phyloP scores from a whole-genome alignment of 92 coral and sea anemone species.

The Pocillopora meandrina region DNA sequence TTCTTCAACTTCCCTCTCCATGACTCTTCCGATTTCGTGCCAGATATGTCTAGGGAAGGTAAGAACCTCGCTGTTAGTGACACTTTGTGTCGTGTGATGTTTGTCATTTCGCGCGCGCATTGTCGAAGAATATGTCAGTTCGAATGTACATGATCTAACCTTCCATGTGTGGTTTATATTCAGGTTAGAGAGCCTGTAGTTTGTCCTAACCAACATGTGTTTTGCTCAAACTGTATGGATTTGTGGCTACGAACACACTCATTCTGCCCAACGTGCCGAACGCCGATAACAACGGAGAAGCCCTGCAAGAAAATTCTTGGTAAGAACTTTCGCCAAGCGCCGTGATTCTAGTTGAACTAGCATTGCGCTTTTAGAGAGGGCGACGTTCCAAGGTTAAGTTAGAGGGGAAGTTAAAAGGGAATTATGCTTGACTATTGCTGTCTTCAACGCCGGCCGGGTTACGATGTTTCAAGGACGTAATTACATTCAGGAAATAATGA shows the following conservation, averaged over 20 bases:
- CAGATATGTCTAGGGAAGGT: slow-evolving; percentile 99
- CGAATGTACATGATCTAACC: not conserved
- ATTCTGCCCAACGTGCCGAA: slow-evolving; percentile 97
- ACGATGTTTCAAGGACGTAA: not conserved
- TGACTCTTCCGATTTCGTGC: slow-evolving; percentile 97
- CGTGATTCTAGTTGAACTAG: not conserved
- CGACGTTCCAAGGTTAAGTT: no score
- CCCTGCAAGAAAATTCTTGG: slow-evolving; percentile 97
- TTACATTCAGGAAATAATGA: not conserved
- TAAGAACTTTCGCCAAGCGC: slow-evolving; percentile 28
- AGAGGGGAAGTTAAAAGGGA: no score
- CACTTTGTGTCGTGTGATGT: not conserved
- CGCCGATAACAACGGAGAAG: slow-evolving; percentile 87
- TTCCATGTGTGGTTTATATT: not conserved
- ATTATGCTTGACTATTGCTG: not conserved
- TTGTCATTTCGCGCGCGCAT: not conserved
- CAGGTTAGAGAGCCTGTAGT: slow-evolving; percentile 98
- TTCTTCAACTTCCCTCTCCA: slow-evolving; percentile 81
- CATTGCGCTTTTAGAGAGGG: not conserved
- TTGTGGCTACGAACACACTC: slow-evolving; percentile 88
- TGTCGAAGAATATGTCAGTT: not conserved
- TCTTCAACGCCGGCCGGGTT: not conserved
- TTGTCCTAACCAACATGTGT: slow-evolving; percentile 97
- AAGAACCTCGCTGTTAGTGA: slow-evolving; percentile 14
- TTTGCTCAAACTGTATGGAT: slow-evolving; percentile 96